These are phyloP conservation scores for Bovichtus variegatus DNA, from an alignment of 2,797 vertebrate genomes.

Conservation along the genomic window DNA sequence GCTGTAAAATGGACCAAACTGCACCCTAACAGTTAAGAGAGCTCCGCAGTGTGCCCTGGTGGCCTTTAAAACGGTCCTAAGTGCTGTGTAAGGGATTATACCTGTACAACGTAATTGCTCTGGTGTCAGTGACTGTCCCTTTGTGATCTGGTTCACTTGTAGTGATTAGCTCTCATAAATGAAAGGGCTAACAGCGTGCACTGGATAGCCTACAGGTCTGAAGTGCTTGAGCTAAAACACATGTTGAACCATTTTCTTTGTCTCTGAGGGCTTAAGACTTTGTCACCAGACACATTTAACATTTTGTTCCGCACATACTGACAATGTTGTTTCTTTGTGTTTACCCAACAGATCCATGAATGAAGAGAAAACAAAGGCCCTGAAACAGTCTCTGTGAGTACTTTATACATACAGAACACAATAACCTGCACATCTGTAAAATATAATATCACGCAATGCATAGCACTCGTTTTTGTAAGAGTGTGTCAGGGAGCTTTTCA, in stretches of 20 bases:
- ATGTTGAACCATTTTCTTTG: constrained; percentile 37
- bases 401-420: neutral
- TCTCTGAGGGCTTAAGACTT: constrained; percentile 23
- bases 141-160: constrained; percentile 70
- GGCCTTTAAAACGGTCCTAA: constrained; percentile 79
- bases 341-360: constrained; percentile 20
- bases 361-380: neutral
- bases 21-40: constrained; percentile 66
- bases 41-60: constrained; percentile 64
- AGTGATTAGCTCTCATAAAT: constrained; percentile 75
- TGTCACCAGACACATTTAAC: neutral
- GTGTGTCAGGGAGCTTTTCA: neutral
- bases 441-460: neutral
- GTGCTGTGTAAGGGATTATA: constrained; percentile 80
- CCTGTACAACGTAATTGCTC: constrained; percentile 70
- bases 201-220: constrained; percentile 22
- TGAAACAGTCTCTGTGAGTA: constrained; percentile 41
- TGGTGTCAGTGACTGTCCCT: constrained; percentile 76
- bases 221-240: constrained; percentile 40
- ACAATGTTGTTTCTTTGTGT: constrained; percentile 22
- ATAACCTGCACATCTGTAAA: constrained; percentile 11
- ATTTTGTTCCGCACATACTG: neutral
- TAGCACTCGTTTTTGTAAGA: neutral
- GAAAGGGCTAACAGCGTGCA: constrained; percentile 25
- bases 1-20: constrained; percentile 78